Conservation (phyloP, 2,113 vertebrate species). For the Pelmatolapia mariae region DNA sequence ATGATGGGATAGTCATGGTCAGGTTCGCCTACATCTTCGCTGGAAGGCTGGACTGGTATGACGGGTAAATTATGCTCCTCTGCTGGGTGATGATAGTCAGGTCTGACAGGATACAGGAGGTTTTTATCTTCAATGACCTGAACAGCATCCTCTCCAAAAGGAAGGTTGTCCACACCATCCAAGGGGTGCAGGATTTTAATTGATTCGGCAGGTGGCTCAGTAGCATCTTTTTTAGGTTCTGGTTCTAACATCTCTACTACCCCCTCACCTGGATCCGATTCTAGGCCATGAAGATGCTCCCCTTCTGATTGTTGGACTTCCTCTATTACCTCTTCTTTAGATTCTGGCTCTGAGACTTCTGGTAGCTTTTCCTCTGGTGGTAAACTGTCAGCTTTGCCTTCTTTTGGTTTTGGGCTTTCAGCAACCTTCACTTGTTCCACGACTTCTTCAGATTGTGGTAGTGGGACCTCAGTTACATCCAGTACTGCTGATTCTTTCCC, state of each 20-base stretch:
- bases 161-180: neutral
- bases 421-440: neutral
- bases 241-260: neutral
- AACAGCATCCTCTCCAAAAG: neutral
- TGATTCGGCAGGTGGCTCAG: conserved; percentile 19
- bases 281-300: neutral
- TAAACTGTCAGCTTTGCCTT: neutral
- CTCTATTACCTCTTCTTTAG: neutral
- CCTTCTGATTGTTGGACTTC: neutral
- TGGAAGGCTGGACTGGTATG: neutral
- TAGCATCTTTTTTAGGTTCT: neutral
- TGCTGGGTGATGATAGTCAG: neutral
- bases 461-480: neutral
- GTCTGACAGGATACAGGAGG: neutral
- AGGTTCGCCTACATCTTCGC: neutral
- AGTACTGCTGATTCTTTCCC: neutral
- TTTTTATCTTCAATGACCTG: neutral
- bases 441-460: neutral
- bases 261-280: neutral
- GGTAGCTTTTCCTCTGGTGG: neutral
- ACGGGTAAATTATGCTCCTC: conserved; percentile 18
- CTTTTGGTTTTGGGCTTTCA: neutral
- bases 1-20: neutral
- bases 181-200: conserved; percentile 24
- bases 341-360: neutral